Percentiles rank a stretch among this genome's conserved stretches.
Evolutionary conservation across 2,113 vertebrate genomes (phyloP).

Genomic region (Ariopsis seemanni): DNA sequence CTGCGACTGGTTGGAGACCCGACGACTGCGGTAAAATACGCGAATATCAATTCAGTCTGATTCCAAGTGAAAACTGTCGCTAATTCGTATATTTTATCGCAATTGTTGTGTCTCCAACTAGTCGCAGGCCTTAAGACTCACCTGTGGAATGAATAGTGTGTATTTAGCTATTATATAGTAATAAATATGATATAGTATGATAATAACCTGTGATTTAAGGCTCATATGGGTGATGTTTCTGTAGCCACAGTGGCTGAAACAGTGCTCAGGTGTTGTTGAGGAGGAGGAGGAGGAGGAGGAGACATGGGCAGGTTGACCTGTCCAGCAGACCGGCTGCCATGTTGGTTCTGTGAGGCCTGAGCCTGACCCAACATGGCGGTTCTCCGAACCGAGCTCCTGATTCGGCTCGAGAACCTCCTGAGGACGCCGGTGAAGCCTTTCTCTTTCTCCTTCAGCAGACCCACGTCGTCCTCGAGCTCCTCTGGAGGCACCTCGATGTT

Average conservation of each 20-base stretch:
- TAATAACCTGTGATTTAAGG: conserved; percentile 9
- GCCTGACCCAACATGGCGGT: conserved; percentile 24
- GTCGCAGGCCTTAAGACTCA: not conserved
- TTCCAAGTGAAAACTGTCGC: too few species aligned
- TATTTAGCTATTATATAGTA: not conserved
- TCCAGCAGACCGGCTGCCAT: conserved; percentile 20
- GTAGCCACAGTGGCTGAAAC: conserved; percentile 48
- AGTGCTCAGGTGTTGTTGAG: conserved; percentile 40
- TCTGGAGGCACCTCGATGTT: conserved; percentile 77
- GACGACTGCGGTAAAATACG: too few species aligned
- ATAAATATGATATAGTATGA: not conserved
- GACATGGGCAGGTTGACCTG: conserved; percentile 52
- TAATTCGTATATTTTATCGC: too few species aligned
- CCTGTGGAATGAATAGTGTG: not conserved
- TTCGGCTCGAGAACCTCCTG: conserved; percentile 55
- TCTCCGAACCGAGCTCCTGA: conserved; percentile 52
- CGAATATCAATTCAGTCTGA: too few species aligned
- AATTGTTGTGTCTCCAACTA: too few species aligned
- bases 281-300: not conserved
- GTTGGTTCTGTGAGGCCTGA: conserved; percentile 38
- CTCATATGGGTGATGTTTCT: conserved; percentile 60
- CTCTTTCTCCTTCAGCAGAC: conserved; percentile 55
- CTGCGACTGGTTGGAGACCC: too few species aligned
- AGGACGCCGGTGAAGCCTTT: conserved; percentile 50
- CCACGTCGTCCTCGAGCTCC: conserved; percentile 67